phyloP scores from a whole-genome alignment of 2,113 vertebrate species.

The Pituophis catenifer region DNA sequence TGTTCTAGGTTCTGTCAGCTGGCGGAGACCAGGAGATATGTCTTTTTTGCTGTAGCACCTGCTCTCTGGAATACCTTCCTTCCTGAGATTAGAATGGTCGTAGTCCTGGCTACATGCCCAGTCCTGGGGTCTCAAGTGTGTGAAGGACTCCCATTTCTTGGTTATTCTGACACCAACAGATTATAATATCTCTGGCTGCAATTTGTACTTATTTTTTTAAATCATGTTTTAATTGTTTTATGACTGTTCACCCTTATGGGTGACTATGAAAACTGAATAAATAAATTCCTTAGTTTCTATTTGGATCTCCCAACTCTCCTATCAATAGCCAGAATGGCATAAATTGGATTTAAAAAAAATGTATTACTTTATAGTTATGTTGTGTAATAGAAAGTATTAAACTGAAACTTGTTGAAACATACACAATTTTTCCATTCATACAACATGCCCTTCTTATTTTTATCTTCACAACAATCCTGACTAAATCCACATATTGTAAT shows the following conservation, averaged over 20 bases:
- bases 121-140: background rate
- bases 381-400: background rate
- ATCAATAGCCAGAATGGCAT: background rate
- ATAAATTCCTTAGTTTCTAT: background rate
- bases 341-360: background rate
- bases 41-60: too few species aligned
- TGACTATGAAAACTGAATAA: background rate
- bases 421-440: background rate
- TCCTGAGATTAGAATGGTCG: background rate
- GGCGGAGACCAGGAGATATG: background rate
- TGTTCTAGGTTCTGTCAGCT: background rate
- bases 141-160: background rate
- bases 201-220: background rate
- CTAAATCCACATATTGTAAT: background rate
- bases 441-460: background rate
- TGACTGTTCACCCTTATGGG: background rate
- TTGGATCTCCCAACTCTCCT: background rate
- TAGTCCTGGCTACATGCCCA: background rate
- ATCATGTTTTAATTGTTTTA: background rate
- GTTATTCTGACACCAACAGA: background rate
- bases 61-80: background rate
- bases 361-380: background rate
- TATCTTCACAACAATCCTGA: background rate
- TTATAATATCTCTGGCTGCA: background rate
- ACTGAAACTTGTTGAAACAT: background rate